phyloP scores from a whole-genome alignment of 53 echinoderm and acorn worm genomes.

The Zoroaster sp. region DNA sequence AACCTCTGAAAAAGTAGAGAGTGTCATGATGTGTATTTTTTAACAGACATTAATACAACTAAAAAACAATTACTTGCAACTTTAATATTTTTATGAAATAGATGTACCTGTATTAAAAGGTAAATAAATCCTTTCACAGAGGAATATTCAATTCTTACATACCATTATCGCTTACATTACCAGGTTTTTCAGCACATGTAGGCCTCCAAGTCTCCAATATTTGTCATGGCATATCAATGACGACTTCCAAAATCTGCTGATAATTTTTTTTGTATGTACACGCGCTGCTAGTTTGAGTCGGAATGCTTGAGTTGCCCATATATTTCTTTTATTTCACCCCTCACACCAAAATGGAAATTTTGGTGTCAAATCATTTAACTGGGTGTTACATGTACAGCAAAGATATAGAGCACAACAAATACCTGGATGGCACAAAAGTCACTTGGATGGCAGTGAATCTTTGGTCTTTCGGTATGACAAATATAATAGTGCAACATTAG shows the following conservation, averaged over 20 bases:
- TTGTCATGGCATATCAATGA: no score
- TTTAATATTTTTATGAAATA: background rate
- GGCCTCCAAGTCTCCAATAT: background rate
- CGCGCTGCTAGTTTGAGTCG: no score
- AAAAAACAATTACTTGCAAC: background rate
- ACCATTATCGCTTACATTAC: background rate
- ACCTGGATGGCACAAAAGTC: no score
- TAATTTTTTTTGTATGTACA: no score
- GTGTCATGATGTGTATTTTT: background rate
- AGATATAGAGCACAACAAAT: no score
- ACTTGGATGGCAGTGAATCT: no score
- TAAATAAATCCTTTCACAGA: background rate
- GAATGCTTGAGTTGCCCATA: no score
- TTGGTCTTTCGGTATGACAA: background rate
- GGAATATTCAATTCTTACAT: background rate
- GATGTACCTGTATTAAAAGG: background rate
- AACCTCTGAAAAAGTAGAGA: constrained; percentile 5
- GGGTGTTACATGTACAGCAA: no score
- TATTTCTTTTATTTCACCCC: no score
- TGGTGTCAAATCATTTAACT: no score
- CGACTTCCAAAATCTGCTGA: no score
- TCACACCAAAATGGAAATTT: no score
- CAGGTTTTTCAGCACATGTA: background rate
- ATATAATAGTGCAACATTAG: background rate
- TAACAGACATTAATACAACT: background rate